Evolutionary conservation across 2,888 invertebrate genomes (phyloP), one percentile per base, ranked within the genome.

Genomic region (Drosophila siamana): DNA sequence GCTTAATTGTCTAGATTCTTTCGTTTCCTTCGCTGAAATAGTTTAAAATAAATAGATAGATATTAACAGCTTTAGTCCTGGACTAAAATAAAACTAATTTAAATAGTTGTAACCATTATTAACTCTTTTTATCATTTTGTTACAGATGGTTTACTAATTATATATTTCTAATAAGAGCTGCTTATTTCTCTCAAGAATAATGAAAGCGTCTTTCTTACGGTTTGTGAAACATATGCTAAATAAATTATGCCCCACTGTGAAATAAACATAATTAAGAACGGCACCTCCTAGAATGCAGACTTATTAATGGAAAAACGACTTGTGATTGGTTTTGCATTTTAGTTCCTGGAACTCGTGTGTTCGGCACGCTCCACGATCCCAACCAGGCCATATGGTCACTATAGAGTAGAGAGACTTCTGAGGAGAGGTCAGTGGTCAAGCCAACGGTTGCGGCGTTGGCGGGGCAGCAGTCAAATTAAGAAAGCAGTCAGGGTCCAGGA

Each of bases 311-410:
- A 55, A 55, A 33, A n/a, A 60, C 46, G 55, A 50, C 55, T 62
- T 71, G 62, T 62, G 74, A 75, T 74, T 74, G 59, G 71, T 66
- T 70, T 66, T 74, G 74, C 13, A 26, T 36, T 28, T 38, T 11
- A 9, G 22, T 83, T 86, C 86, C 55, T 15, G 69, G 86, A 86
- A 86, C 5, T 30, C 60, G 74, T 76, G 84, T 68, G 82, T 28
- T 28, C 41, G 77, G 59, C 82, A 83, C 82, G 81, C 81, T 76
- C 22, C 77, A 62, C 30, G 48, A 28, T 50, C 11, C 3, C 7
- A 33, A 33, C 33, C 2, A 2, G 19, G 47, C 61, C 82, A 82
- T 78, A 83, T 86, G 82, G 57, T 44, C 51, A 51, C 11, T 7
- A 19, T 9, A 40, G 4, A 19, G 41, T 7, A 8, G 46, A 61